Percentiles rank a stretch among this genome's conserved stretches.
These are phyloP conservation scores for Mirounga angustirostris DNA, from an alignment of 2,113 vertebrate genomes.

Conservation along the genomic window DNA sequence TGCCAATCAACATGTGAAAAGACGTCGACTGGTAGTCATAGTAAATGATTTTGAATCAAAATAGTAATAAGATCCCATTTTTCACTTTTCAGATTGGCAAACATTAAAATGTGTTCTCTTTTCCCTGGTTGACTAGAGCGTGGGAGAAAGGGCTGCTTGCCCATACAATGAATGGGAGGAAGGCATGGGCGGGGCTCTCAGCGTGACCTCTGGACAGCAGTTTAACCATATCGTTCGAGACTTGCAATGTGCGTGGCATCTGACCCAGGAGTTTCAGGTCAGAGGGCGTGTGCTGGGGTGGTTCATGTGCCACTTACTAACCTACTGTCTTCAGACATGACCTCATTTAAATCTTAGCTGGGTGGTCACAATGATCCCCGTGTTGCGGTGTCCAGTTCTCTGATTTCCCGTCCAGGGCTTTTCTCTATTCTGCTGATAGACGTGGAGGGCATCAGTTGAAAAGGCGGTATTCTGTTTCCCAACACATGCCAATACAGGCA, in stretches of 20 bases:
- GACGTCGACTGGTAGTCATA: neutral
- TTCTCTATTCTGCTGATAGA: neutral
- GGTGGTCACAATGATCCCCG: neutral
- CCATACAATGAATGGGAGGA: neutral
- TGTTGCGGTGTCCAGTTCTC: neutral
- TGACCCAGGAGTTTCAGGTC: neutral
- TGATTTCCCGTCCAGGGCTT: neutral
- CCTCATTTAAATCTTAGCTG: neutral
- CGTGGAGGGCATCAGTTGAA: neutral
- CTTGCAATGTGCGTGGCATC: neutral
- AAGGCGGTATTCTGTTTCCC: neutral
- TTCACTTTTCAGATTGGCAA: constrained; percentile 30
- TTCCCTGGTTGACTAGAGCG: neutral
- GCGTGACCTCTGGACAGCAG: neutral
- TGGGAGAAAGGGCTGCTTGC: neutral
- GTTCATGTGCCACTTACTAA: neutral
- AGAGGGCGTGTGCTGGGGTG: rapidly evolving
- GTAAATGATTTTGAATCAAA: constrained; percentile 59
- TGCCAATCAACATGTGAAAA: neutral
- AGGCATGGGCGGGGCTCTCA: neutral
- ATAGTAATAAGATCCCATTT: constrained; percentile 38
- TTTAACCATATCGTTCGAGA: neutral
- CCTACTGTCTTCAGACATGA: constrained; percentile 19
- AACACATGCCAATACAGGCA: neutral
- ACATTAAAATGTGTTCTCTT: neutral